Base-by-base conservation (phyloP, 2,888 invertebrate species). In the Luffia ferchaultella region DNA sequence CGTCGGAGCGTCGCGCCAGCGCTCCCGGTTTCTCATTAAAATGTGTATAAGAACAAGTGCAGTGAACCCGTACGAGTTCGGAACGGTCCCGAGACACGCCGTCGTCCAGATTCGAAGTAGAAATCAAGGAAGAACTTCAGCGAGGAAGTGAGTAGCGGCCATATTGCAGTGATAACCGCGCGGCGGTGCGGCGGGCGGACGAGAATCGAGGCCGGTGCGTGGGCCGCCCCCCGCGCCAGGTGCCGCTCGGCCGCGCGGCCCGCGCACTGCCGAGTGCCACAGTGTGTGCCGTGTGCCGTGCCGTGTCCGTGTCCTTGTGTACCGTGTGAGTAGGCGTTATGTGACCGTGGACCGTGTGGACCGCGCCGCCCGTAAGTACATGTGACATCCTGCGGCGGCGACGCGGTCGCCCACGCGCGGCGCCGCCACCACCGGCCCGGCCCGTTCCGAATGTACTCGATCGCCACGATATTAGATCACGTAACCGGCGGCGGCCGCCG, bases 81-180 rank as follows among this genome's bases (percentile, higher is more conserved):
- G 80, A 82, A 80, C 82, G 79, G 79, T 73, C 67, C 76, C 76
- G 67, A 74, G 75, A 79, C 79, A 76, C 80, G 77, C 73, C 77
- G 79, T 79, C 78, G 76, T 82, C 79, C 78, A 83, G 78, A 82
- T 80, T 72, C 76, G 80, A 76, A 79, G 82, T 80, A 82, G 83
- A 80, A 82, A 82, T 79, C 83, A 79, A 80, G 80, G 80, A 74
- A 82, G 82, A 83, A 82, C 82, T 82, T 82, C 82, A 79, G 82
- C 82, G 79, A 83, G 82, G 83, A 83, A 83, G 83, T 83, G 82
- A 83, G 83, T 83, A 82, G 82, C 82, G 82, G 82, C 82, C 82
- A 83, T 83, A 82, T 83, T 83, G 82, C 82, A 83, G 83, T 82
- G 83, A 83, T 82, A 83, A 83, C 82, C 82, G 82, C 83, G 82